Evolutionary conservation across 1,140 invertebrate species (phyloP).

Genomic region (Rhagoletis pomonella): DNA sequence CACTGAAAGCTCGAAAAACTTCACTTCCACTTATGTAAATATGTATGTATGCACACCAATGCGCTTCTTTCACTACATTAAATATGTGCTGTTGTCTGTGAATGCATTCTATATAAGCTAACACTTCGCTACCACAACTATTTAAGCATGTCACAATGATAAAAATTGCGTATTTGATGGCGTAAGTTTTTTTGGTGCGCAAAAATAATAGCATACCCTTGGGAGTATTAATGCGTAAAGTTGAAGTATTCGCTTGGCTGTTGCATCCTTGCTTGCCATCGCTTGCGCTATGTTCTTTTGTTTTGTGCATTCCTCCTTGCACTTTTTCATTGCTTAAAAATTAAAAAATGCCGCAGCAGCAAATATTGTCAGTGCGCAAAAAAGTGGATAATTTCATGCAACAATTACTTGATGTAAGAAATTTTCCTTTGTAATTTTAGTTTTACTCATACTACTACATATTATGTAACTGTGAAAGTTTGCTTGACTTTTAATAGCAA

Average conservation of each 20-base stretch:
- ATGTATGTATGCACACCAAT: neutral
- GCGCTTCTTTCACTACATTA: constrained; percentile 9
- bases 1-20: no score
- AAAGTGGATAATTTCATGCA: neutral
- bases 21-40: neutral
- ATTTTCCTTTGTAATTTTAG: no score
- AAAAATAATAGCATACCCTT: constrained; percentile 39
- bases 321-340: neutral
- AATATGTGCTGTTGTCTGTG: neutral
- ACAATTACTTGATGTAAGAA: neutral
- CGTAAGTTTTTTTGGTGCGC: constrained; percentile 41
- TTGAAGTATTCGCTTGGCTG: neutral
- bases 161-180: constrained; percentile 53
- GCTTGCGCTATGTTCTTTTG: neutral
- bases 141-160: constrained; percentile 39
- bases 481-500: no score
- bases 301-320: no score
- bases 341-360: constrained; percentile 4
- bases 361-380: neutral
- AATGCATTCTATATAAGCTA: neutral
- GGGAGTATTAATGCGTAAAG: constrained; percentile 47
- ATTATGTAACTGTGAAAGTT: no score
- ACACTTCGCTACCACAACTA: constrained; percentile 19
- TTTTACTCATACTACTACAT: no score
- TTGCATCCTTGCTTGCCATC: neutral